Percentiles rank a stretch among this genome's conserved stretches.
Conservation (phyloP, 2,888 invertebrate genomes). For the Bellardia bayeri region DNA sequence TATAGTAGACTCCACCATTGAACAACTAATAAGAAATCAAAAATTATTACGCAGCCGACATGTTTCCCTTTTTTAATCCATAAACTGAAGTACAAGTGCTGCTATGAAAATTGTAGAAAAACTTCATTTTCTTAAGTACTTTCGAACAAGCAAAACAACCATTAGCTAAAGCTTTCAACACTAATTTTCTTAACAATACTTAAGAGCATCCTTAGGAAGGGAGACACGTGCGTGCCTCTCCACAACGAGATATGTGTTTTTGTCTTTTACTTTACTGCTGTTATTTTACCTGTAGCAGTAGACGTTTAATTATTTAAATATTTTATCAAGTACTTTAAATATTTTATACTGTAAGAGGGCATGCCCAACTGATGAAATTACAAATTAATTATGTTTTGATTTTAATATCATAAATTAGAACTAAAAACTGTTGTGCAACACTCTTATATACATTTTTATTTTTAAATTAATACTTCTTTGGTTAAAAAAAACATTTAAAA, state of each 20-base stretch:
- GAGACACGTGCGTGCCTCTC: constrained; percentile 64
- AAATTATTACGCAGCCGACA: constrained; percentile 49
- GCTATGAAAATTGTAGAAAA: constrained; percentile 22
- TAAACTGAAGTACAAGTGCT: constrained; percentile 30
- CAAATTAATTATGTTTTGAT: constrained; percentile 43
- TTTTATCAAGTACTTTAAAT: not conserved
- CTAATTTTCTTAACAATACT: constrained; percentile 59
- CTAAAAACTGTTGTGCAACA: not conserved
- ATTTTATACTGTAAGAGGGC: not conserved
- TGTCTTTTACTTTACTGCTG: not conserved
- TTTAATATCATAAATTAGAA: not conserved
- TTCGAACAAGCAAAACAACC: constrained; percentile 58
- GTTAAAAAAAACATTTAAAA: not conserved
- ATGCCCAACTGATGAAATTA: constrained; percentile 11
- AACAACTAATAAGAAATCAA: constrained; percentile 64
- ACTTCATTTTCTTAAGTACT: constrained; percentile 67
- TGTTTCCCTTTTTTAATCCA: constrained; percentile 31
- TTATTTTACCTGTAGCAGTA: constrained; percentile 14
- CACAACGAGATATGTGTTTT: not conserved
- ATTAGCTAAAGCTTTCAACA: constrained; percentile 70
- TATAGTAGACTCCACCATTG: constrained; percentile 41
- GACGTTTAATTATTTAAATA: constrained; percentile 37
- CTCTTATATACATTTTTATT: not conserved
- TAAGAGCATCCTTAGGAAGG: constrained; percentile 18
- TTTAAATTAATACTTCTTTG: not conserved